A percentile compares a stretch with the other conserved stretches of the same genome.
Conservation (phyloP, 1,140 invertebrate species). For the Psix sp. region DNA sequence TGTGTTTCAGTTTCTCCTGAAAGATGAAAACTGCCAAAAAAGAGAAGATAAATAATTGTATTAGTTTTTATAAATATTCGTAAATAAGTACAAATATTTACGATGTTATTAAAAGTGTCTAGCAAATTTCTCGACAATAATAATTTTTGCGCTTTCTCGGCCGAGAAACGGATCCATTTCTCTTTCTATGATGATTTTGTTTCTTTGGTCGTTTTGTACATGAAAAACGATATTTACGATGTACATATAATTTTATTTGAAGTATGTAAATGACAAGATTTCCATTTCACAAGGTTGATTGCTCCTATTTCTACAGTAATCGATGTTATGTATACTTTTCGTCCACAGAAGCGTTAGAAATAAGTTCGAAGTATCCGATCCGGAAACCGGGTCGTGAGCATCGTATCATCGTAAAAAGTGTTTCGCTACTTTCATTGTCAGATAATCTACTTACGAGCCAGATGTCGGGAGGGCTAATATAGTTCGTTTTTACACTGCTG, state of each 20-base stretch:
- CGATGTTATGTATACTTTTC: slow-evolving; percentile 52
- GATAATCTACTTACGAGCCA: slow-evolving; percentile 55
- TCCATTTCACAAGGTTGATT: slow-evolving; percentile 63
- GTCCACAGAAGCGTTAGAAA: slow-evolving; percentile 50
- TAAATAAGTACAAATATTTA: slow-evolving; percentile 27
- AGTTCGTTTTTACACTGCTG: slow-evolving; percentile 42
- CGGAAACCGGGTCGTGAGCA: slow-evolving; percentile 70
- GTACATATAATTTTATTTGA: slow-evolving; percentile 28
- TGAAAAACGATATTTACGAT: slow-evolving; percentile 54
- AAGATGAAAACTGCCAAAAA: no score
- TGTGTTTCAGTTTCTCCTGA: no score
- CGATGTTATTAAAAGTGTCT: slow-evolving; percentile 39
- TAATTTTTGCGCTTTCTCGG: slow-evolving; percentile 70
- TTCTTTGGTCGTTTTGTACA: slow-evolving; percentile 28
- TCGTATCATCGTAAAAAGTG: slow-evolving; percentile 69
- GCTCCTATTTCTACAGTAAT: slow-evolving; percentile 51
- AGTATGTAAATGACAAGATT: slow-evolving; percentile 44
- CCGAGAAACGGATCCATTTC: slow-evolving; percentile 65
- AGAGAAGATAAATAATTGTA: no score
- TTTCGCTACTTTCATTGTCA: slow-evolving; percentile 74
- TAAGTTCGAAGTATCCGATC: slow-evolving; percentile 68
- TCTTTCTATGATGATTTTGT: slow-evolving; percentile 51
- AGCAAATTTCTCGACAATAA: slow-evolving; percentile 48
- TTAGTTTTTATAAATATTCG: no score
- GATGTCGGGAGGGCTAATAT: slow-evolving; percentile 46